Percentiles rank a stretch among this genome's conserved stretches.
Evolutionary conservation across 2,888 invertebrate species (phyloP).

Genomic region (Yponomeuta cagnagella): DNA sequence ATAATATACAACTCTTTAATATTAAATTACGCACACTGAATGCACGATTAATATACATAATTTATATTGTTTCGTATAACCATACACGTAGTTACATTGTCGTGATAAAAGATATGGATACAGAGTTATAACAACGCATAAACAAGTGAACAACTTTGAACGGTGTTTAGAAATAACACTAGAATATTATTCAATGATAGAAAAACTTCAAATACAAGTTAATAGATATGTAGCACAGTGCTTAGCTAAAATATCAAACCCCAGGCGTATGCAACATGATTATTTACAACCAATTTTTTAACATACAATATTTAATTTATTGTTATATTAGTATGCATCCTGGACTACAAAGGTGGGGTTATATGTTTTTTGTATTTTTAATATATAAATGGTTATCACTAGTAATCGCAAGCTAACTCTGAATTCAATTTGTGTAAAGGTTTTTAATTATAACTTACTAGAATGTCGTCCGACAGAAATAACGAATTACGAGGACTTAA

Average conservation of each 20-base stretch:
- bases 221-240: constrained; percentile 71
- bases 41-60: constrained; percentile 69
- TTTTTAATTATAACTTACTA: constrained; percentile 51
- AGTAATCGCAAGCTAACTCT: constrained; percentile 67
- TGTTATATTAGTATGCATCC: constrained; percentile 22
- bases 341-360: constrained; percentile 47
- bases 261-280: constrained; percentile 45
- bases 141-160: constrained; percentile 73
- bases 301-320: constrained; percentile 17
- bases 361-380: constrained; percentile 28
- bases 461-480: constrained; percentile 52
- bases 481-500: constrained; percentile 66
- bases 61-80: constrained; percentile 64
- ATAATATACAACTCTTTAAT: constrained; percentile 70
- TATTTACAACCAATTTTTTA: constrained; percentile 54
- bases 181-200: constrained; percentile 66
- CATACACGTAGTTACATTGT: constrained; percentile 61
- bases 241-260: constrained; percentile 55
- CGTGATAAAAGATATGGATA: constrained; percentile 70
- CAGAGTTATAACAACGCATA: constrained; percentile 71
- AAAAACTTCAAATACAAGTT: constrained; percentile 62
- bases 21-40: constrained; percentile 64
- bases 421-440: constrained; percentile 55
- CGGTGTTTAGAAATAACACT: constrained; percentile 66
- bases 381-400: constrained; percentile 51